A percentile compares a stretch with the other conserved stretches of the same genome.
Conservation (phyloP, 2,888 invertebrate genomes). For the Scotopteryx bipunctaria region DNA sequence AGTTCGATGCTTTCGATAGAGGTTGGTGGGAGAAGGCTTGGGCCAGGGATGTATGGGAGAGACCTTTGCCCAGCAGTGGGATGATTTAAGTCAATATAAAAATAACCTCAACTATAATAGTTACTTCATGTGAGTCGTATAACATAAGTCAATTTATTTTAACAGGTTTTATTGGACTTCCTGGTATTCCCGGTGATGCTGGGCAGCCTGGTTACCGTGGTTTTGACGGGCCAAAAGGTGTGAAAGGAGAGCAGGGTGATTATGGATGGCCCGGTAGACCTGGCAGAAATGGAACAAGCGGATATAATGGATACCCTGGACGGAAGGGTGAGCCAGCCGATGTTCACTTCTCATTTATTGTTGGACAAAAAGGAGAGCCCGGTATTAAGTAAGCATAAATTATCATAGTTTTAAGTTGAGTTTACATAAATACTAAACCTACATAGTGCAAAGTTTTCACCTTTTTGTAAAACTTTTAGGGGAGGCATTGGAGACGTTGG, state of each 20-base stretch:
- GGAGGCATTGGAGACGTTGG: slow-evolving; percentile 75
- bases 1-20: too few species aligned
- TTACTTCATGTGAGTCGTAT: too few species aligned
- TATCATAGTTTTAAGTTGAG: too few species aligned
- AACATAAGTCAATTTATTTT: slow-evolving; percentile 3
- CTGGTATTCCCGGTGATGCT: slow-evolving; percentile 67
- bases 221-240: slow-evolving; percentile 59
- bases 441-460: not conserved
- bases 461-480: slow-evolving; percentile 39
- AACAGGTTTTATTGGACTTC: slow-evolving; percentile 72
- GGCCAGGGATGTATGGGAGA: too few species aligned
- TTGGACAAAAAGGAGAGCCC: slow-evolving; percentile 77
- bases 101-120: too few species aligned
- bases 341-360: slow-evolving; percentile 59
- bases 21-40: too few species aligned
- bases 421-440: too few species aligned
- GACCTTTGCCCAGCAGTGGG: too few species aligned
- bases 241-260: slow-evolving; percentile 49
- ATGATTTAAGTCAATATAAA: too few species aligned
- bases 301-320: slow-evolving; percentile 81
- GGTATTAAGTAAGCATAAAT: slow-evolving; percentile 59
- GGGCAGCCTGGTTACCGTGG: slow-evolving; percentile 62
- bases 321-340: slow-evolving; percentile 72
- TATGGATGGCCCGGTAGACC: slow-evolving; percentile 73
- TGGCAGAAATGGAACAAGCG: slow-evolving; percentile 75